Base-by-base conservation (phyloP, 2,797 vertebrate species). In the Sebastes baramenuke region DNA sequence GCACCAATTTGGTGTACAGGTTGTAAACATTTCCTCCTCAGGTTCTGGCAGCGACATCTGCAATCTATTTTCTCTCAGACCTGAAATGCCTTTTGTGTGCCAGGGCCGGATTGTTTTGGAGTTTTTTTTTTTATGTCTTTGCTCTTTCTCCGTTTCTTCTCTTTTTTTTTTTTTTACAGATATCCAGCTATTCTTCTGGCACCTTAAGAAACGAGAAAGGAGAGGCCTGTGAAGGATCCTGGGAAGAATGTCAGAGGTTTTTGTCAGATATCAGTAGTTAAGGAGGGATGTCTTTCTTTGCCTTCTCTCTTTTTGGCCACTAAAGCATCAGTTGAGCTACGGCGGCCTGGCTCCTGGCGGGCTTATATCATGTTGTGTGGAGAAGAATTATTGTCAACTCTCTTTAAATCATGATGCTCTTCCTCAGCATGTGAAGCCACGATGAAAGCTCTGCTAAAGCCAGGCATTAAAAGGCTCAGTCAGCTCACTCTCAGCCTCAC, bases 1-100 rank as follows among this genome's bases (percentile, higher is more conserved):
- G 91, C 88, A 90, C 36, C 52, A 46, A 61, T 67, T 70, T 69
- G 74, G 74, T 79, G 81, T 66, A 89, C 88, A 67, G 86, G 73
- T 82, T 92, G 89, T 91, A 93, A 92, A 92, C 88, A 89, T 92
- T 91, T 93, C 84, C 89, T 89, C 73, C 80, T 65, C 79, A 61
- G 85, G 82, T 85, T 81, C 77, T 82, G 74, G 79, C 82, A 80
- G 78, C 72, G 38, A 90, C 91, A 94, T 93, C 92, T 94, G 92
- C 52, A 69, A 82, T 87, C 88, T 61, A 92, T 93, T 92, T 92
- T 83, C 89, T 56, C 77, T 73, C 79, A 87, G 87, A 87, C 88
- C 90, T 89, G 75, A 92, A 87, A 88, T 86, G 84, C 75, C 85
- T 91, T 86, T 72, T 86, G 80, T 87, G 80, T 89, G 88, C 90